Base-by-base conservation (phyloP, 2,113 vertebrate species). In the Toxostoma redivivum region DNA sequence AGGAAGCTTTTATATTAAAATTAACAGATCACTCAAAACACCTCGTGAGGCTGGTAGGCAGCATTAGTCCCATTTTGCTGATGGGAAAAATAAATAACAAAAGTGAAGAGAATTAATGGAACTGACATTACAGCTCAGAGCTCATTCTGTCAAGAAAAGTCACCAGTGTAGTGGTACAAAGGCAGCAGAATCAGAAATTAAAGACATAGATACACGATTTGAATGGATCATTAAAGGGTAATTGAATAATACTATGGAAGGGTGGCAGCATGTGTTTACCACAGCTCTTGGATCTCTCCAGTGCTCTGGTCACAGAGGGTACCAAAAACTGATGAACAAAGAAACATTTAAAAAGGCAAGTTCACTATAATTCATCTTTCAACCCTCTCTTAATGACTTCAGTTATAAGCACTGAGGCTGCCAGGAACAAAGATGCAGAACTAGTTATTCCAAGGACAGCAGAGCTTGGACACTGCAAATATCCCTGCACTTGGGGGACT, bases 1-100 rank as follows among this genome's bases (percentile, higher is more conserved):
- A 79, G 76, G 66, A 91, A 79, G 81, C 58, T 79, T 94, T 95
- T 76, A 17, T 38, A 65, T 77, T 53, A 72, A 82, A 96, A 81
- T 78, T 15, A 90, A 51, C 83, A 82, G 58, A 56, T 84, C 72
- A 62, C 51, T 93, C 82, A 42, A 44, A 67, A 47, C 51, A 48
- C 44, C 81, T 51, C 37, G 31, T 74, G 70, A 85, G n/a, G 28
- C 45, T 64, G 65, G 48, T 27, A 51, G 54, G 79, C 51, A 53
- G 50, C 6, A 10, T 37, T 47, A 84, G 56, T 54, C 44, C 64
- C 72, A 12, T 42, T 60, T 60, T 81, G 61, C 47, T 81, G 73
- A 57, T 65, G 73, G 65, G 89, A 81, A 85, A 81, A 84, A 38
- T 66, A 90, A 93, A 83, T 73, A 61, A 66, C 44, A 79, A 8